Evolutionary conservation across 2,113 vertebrate species (phyloP).

Genomic region (Thermophis baileyi): DNA sequence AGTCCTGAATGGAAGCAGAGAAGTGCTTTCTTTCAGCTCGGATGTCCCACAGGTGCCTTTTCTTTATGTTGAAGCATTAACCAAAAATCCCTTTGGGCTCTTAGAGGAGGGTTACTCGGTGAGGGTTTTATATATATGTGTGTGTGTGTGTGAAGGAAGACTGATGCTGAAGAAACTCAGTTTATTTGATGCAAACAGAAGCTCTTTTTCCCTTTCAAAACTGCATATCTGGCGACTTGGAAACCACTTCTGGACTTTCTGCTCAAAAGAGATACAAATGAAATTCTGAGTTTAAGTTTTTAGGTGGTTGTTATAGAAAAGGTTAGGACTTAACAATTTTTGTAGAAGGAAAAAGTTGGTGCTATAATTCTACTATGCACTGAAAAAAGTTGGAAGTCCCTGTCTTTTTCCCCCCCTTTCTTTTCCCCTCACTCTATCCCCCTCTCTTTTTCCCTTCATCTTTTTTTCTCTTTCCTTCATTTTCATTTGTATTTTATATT

Average conservation of each 20-base stretch:
- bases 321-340: too few species aligned
- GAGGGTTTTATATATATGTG: neutral
- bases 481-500: neutral
- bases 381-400: too few species aligned
- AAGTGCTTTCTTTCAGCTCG: slow-evolving; percentile 27
- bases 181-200: neutral
- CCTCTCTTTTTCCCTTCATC: neutral
- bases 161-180: neutral
- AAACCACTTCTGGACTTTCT: too few species aligned
- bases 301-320: too few species aligned
- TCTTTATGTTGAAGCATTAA: too few species aligned
- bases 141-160: neutral
- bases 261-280: too few species aligned
- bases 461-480: neutral
- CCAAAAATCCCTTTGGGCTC: neutral
- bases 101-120: neutral
- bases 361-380: too few species aligned
- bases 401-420: neutral
- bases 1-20: slow-evolving; percentile 84
- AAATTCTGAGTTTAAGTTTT: too few species aligned
- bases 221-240: neutral
- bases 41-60: slow-evolving; percentile 64
- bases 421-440: neutral
- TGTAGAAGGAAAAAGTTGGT: too few species aligned
- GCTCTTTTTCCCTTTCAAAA: neutral